Evolutionary conservation across 2,113 vertebrate species (phyloP).

Genomic region (Bolborhynchus lineola): DNA sequence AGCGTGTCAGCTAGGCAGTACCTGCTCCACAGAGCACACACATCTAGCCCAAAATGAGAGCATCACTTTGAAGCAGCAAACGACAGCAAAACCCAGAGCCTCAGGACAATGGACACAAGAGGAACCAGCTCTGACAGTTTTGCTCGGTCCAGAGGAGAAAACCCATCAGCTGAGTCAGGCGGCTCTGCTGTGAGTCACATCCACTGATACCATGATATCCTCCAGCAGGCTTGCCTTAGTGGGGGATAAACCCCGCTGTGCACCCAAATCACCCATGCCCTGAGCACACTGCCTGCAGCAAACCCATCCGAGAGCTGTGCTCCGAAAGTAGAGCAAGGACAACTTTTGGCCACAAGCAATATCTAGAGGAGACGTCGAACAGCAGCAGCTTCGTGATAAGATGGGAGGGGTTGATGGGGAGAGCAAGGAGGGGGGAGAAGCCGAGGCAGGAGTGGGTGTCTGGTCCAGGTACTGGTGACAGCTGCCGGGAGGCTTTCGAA

Average conservation of each 20-base stretch:
- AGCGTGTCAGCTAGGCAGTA: not conserved
- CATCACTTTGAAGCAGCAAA: not conserved
- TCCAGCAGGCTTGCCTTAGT: not conserved
- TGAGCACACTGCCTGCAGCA: accelerated
- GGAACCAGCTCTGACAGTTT: not conserved
- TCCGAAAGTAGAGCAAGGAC: not conserved
- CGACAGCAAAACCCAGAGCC: not conserved
- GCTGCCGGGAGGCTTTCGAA: not conserved
- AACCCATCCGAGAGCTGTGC: accelerated
- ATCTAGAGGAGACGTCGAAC: not conserved
- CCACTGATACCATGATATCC: not conserved
- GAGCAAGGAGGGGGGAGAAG: not conserved
- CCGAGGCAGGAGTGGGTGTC: not conserved
- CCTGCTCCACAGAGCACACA: accelerated
- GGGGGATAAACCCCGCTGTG: not conserved
- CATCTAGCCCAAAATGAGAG: not conserved
- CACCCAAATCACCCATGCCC: accelerated
- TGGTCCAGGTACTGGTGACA: constrained; percentile 9
- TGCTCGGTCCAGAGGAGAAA: not conserved
- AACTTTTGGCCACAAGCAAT: not conserved
- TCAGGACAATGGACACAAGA: accelerated
- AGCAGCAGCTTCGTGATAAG: not conserved
- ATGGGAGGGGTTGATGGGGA: not conserved
- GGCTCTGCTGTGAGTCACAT: not conserved
- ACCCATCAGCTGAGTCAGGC: not conserved